A percentile compares a stretch with the other conserved stretches of the same genome.
Conservation (phyloP, 1,140 invertebrate species). For the Cydia pomonella region DNA sequence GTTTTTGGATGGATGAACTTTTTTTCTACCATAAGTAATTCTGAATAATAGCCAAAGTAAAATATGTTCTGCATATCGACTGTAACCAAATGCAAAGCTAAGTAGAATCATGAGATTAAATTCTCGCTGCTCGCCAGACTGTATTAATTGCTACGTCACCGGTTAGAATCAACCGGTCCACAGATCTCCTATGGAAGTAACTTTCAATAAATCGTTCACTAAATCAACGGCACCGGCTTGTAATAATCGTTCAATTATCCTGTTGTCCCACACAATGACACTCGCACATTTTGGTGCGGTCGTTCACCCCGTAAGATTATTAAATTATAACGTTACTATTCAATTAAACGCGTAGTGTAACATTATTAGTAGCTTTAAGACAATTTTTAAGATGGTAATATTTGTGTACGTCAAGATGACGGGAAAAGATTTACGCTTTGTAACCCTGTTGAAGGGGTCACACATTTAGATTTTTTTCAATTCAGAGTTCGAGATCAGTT, state of each 20-base stretch:
- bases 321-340: constrained; percentile 28
- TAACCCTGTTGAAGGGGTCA: too few species aligned
- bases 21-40: too few species aligned
- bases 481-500: too few species aligned
- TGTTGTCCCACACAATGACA: constrained; percentile 28
- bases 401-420: not conserved
- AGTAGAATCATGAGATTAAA: not conserved
- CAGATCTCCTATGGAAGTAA: not conserved
- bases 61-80: not conserved
- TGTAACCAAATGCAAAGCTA: not conserved
- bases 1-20: too few species aligned
- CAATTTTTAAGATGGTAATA: not conserved
- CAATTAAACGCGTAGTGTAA: constrained; percentile 1
- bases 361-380: not conserved
- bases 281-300: constrained; percentile 26
- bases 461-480: too few species aligned
- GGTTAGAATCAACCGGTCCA: not conserved
- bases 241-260: constrained; percentile 26
- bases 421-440: too few species aligned
- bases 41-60: too few species aligned
- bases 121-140: not conserved
- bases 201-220: constrained; percentile 3
- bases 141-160: not conserved
- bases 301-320: constrained; percentile 9
- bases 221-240: not conserved